Evolutionary conservation across 35 echinoderm and acorn worm species (phyloP).

Genomic region (Strongylocentrotus purpuratus): DNA sequence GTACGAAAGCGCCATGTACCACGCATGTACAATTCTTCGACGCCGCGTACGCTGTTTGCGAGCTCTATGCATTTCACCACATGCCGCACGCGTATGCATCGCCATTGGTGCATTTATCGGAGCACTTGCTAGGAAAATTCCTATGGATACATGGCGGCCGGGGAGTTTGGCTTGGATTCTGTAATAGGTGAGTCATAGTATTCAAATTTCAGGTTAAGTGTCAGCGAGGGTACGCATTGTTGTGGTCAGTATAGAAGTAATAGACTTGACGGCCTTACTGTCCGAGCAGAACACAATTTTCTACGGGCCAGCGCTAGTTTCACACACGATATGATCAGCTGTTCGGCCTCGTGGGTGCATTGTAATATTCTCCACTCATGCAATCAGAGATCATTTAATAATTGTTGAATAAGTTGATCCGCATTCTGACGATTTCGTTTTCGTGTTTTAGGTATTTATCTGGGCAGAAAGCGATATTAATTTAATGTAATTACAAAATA

Average conservation of each 20-base stretch:
- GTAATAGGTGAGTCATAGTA: not conserved
- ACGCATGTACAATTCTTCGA: not conserved
- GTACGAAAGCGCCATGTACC: not conserved
- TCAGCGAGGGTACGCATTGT: not conserved
- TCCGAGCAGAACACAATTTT: not conserved
- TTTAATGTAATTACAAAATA: too few relatives aligned
- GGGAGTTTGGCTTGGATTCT: not conserved
- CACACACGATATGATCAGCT: too few relatives aligned
- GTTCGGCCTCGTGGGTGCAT: too few relatives aligned
- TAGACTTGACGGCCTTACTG: not conserved
- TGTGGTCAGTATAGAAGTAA: not conserved
- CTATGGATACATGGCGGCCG: not conserved
- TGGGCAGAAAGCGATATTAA: too few relatives aligned
- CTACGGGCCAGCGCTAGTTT: too few relatives aligned
- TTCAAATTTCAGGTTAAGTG: not conserved
- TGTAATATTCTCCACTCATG: too few relatives aligned
- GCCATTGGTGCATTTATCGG: not conserved
- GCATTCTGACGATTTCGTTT: too few relatives aligned
- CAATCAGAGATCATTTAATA: too few relatives aligned
- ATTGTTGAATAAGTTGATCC: too few relatives aligned
- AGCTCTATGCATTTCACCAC: not conserved
- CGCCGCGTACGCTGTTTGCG: not conserved
- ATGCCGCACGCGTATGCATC: too few relatives aligned
- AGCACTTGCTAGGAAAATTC: not conserved
- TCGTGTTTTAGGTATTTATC: too few relatives aligned